These are phyloP conservation scores for Hafferia zeledoni DNA, from an alignment of 2,797 vertebrate genomes.

Conservation along the genomic window DNA sequence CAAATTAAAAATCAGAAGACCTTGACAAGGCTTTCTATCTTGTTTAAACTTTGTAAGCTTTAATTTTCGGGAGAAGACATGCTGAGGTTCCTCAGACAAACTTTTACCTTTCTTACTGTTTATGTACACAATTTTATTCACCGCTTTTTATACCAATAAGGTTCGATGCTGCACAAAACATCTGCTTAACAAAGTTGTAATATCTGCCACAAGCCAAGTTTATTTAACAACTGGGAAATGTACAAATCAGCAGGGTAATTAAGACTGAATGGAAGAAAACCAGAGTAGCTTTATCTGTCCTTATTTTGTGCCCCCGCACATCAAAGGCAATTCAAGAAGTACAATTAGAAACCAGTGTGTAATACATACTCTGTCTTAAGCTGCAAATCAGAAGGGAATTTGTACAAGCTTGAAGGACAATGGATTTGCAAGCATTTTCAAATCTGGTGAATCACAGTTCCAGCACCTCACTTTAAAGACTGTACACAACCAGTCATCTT, in stretches of 20 bases:
- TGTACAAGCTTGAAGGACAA: background rate
- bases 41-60: background rate
- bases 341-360: background rate
- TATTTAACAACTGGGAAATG: constrained; percentile 22
- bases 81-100: background rate
- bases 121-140: background rate
- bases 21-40: background rate
- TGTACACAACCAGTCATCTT: background rate
- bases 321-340: background rate
- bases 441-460: background rate
- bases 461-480: background rate
- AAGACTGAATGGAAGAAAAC: background rate
- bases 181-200: background rate
- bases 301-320: background rate
- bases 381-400: background rate
- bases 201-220: background rate
- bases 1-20: background rate
- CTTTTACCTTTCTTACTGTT: background rate
- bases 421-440: background rate
- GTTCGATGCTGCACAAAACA: background rate
- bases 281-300: background rate
- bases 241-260: constrained; percentile 18
- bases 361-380: background rate
- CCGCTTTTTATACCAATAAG: background rate
- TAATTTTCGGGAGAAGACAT: background rate